Evolutionary conservation across 2,113 vertebrate species (phyloP).

Genomic region (Coptodon bakossiorum): DNA sequence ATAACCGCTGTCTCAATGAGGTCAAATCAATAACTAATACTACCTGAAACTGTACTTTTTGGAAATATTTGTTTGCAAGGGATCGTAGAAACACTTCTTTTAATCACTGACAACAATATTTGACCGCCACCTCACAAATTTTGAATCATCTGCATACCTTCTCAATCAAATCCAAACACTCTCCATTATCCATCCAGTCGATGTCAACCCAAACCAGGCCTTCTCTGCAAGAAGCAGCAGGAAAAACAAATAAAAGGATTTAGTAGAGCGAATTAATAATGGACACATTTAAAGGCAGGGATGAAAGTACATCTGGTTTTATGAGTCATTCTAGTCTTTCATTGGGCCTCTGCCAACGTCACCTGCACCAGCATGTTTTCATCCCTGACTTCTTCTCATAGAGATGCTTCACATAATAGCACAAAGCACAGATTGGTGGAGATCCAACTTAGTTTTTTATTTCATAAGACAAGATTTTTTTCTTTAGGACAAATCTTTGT

Average conservation of each 20-base stretch:
- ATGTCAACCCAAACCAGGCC: slow-evolving; percentile 92
- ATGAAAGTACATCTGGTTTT: background rate
- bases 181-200: slow-evolving; percentile 96
- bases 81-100: background rate
- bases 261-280: rapidly evolving
- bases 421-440: background rate
- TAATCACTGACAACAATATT: rapidly evolving
- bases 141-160: slow-evolving; percentile 74
- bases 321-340: background rate
- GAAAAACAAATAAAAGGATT: background rate
- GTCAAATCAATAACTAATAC: rapidly evolving
- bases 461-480: background rate
- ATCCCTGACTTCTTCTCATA: background rate
- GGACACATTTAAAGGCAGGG: background rate
- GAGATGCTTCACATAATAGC: background rate
- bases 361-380: background rate
- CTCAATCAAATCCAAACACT: slow-evolving; percentile 96
- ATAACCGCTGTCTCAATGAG: background rate
- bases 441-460: rapidly evolving
- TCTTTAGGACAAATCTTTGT: background rate
- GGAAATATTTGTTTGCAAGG: background rate
- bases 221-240: slow-evolving; percentile 73
- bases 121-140: rapidly evolving
- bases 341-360: background rate
- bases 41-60: background rate